Base-by-base conservation (phyloP, 2,113 vertebrate species). In the Megaleporinus macrocephalus region DNA sequence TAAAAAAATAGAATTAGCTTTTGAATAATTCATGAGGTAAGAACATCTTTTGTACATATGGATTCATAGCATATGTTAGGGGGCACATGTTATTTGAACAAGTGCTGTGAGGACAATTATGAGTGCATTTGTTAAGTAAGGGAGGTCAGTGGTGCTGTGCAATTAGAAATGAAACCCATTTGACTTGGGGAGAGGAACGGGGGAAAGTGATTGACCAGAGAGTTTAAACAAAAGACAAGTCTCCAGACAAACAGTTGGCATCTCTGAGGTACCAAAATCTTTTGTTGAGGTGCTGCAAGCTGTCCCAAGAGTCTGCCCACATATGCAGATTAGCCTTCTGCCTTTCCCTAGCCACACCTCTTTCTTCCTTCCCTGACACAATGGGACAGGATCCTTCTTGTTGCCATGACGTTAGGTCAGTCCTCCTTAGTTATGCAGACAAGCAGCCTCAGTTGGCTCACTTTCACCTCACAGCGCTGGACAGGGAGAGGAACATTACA, bases 381-480 rank as follows among this genome's bases (percentile, higher is more conserved):
- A 93, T 91, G 87, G 89, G 86, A 83, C 89, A 83, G 87, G 89
- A 89, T 92, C 89, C 87, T 91, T 89, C 85, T 83, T 82, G 94
- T 95, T 94, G 90, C 93, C 89, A 92, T 94, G 93, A 92, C 92
- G 89, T 86, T 87, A 83, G 49, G 36, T 84, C 89, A 85, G 89
- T 83, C 87, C 83, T 49, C 55, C 80, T 70, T 44, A 87, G 94
- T 91, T 90, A 93, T 93, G 92, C 91, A 88, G 82, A 76, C 84
- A 79, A 79, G 83, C 84, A 74, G 78, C 73, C 84, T 88, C 86
- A 73, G 77, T 75, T 49, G 73, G 79, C 26, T 12, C 71, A 44
- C 73, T 41, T n/a, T 83, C 62, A 76, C 68, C 78, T 33, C 80
- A 30, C 82, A 79, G 81, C 80, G 85, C 83, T 51, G 79, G 77